Evolutionary conservation across 2,888 invertebrate genomes (phyloP), one percentile per base, ranked within the genome.

Genomic region (Drosophila borborema): DNA sequence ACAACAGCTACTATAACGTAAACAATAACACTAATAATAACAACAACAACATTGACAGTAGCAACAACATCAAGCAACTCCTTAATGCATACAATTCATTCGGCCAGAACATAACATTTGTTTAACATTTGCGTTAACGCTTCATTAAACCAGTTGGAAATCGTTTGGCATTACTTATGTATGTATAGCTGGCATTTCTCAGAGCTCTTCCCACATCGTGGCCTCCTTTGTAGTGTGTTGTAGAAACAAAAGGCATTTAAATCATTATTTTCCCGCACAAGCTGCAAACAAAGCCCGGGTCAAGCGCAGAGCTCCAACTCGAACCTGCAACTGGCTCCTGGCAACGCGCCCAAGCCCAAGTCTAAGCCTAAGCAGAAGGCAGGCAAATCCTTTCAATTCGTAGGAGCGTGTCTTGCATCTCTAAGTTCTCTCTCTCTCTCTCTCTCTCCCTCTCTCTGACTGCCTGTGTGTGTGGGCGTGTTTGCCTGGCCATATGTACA

Each of bases 51-150:
- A 49, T 18, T 28, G 28, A 28, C 54, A 69, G 34, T 28, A 45
- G 40, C 16, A 61, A 31, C 58, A 67, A 61, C 46, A 46, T n/a
- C 23, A 56, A 64, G 46, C 59, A 51, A 51, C 61, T 60, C 53
- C 73, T 72, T 82, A 74, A 83, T 82, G 76, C 75, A 86, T 74
- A 76, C 79, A 73, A 73, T 74, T 77, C 85, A 82, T 77, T 91
- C 89, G 85, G 80, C 87, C 90, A 89, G 90, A 91, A 90, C 90
- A 89, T 82, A 90, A 90, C 85, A 90, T 91, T 90, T 90, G 90
- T 90, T 90, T 91, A 90, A 87, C 88, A 90, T 91, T 91, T 87
- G 73, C 73, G 80, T 85, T 90, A 89, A 82, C 85, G 90, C 89
- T 81, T 81, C 87, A 90, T 83, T 91, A 91, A 78, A 64, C 83